Base-by-base conservation (phyloP, 2,797 vertebrate species). In the Poliocrania exsul region DNA sequence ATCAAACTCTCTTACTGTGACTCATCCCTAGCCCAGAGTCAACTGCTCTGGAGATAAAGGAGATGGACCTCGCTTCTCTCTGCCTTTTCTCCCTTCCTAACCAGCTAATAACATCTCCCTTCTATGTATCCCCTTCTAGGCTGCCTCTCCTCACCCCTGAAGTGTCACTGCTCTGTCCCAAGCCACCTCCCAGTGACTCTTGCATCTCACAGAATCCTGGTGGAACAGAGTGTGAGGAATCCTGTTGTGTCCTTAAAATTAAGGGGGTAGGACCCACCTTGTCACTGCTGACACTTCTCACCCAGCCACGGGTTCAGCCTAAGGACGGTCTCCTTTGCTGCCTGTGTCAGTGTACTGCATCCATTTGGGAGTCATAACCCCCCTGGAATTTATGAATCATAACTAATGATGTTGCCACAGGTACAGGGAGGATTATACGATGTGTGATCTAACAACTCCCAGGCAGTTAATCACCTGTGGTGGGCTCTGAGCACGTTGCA, bases 311-410 rank as follows among this genome's bases (percentile, higher is more conserved):
- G 20, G 6, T 38, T 46, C 33, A 60, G 65, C 64, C 37, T 23
- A 7, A 65, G 47, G 33, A 40, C 15, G 9, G 6, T 54, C 38
- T 73, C 42, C 6, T 46, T 60, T n/a, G 33, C 64, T 74, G 60
- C 42, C 31, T 37, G 3, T 28, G 46, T 42, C 61, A 64, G 26
- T 65, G 0, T 33, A 5, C 44, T 11, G 6, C 0, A 0, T 47
- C 70, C 2, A 1, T 67, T 77, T 88, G 81, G 83, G 83, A 88
- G 5, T 54, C 47, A 5, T 57, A 69, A 62, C 26, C 13, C 1
- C 5, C 2, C 62, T 72, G 81, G 75, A 85, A 85, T 91, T 93
- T 67, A 47, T 91, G 92, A 88, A 78, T 92, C 78, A 81, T 31
- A 69, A 18, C 18, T 42, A 81, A 57, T 35, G 5, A 1, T 13